These are phyloP conservation scores for Crepidodera aurea DNA, from an alignment of 2,888 invertebrate genomes.

Conservation along the genomic window DNA sequence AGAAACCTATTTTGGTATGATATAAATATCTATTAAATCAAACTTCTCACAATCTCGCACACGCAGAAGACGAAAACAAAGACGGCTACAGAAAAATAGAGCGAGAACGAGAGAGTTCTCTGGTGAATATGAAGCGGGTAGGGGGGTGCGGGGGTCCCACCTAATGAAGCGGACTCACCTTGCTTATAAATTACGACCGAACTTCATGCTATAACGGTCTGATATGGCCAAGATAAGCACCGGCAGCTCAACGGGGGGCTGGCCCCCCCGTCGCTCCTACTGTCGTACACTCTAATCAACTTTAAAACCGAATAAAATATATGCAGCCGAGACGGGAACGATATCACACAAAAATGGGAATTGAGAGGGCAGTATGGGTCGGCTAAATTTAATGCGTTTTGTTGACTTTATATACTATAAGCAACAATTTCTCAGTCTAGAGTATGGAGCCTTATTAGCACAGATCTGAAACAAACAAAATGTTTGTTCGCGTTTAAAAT, in stretches of 20 bases:
- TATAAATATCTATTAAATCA: conserved; percentile 29
- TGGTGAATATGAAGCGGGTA: conserved; percentile 45
- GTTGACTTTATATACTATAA: too few species aligned
- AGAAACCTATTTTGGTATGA: conserved; percentile 4
- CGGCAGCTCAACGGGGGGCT: conserved; percentile 60
- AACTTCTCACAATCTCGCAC: conserved; percentile 30
- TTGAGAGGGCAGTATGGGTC: not conserved
- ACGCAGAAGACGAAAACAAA: too few species aligned
- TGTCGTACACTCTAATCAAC: conserved; percentile 62
- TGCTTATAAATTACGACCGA: conserved; percentile 63
- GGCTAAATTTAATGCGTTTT: too few species aligned
- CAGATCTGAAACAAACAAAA: too few species aligned
- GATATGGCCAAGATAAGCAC: conserved; percentile 64
- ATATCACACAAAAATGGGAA: conserved; percentile 30
- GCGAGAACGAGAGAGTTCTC: conserved; percentile 31
- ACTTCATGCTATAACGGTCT: conserved; percentile 63
- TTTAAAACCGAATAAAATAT: conserved; percentile 63
- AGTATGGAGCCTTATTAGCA: too few species aligned
- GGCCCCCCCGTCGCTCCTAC: conserved; percentile 58
- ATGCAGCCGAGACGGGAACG: conserved; percentile 46
- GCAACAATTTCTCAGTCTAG: too few species aligned
- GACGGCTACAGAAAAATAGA: not conserved
- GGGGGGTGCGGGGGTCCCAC: conserved; percentile 54
- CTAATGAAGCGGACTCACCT: conserved; percentile 63
- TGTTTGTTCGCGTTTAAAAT: too few species aligned